A percentile compares a stretch with the other conserved stretches of the same genome.
Conservation (phyloP, 37 sponge, comb jelly and placozoan genomes). For the Geodia barretti region DNA sequence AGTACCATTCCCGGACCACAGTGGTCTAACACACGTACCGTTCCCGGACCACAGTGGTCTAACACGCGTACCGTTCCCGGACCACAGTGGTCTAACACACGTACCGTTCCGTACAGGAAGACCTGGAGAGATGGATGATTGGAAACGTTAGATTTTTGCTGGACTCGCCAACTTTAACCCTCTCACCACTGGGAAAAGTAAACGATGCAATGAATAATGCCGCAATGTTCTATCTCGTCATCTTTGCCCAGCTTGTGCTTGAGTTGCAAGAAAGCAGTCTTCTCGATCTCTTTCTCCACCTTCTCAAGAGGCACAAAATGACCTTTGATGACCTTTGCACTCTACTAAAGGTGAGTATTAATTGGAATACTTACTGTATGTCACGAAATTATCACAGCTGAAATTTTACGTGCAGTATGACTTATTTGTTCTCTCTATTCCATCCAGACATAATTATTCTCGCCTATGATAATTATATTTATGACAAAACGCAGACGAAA, state of each 20-base stretch:
- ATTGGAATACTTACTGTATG: no score
- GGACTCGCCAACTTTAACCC: neutral
- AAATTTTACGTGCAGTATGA: no score
- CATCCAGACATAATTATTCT: neutral
- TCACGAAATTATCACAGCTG: no score
- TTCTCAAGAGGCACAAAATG: neutral
- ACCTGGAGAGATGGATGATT: neutral
- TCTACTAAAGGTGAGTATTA: constrained; percentile 3
- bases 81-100: no score
- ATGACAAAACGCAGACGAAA: no score
- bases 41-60: no score
- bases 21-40: no score
- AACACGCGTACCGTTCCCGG: neutral
- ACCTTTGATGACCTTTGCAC: constrained; percentile 9
- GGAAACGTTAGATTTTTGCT: neutral
- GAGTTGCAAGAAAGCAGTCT: constrained; percentile 8
- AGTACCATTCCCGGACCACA: neutral
- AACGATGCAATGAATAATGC: neutral
- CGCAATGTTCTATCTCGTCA: neutral
- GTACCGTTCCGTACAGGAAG: neutral
- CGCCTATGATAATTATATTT: no score
- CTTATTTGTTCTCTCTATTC: no score
- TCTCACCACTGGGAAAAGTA: neutral
- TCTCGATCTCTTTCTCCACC: constrained; percentile 15
- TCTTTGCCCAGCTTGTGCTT: neutral